A percentile compares a stretch with the other conserved stretches of the same genome.
These are phyloP conservation scores for Atopsyche davidsoni DNA, from an alignment of 1,140 invertebrate species.

Conservation along the genomic window DNA sequence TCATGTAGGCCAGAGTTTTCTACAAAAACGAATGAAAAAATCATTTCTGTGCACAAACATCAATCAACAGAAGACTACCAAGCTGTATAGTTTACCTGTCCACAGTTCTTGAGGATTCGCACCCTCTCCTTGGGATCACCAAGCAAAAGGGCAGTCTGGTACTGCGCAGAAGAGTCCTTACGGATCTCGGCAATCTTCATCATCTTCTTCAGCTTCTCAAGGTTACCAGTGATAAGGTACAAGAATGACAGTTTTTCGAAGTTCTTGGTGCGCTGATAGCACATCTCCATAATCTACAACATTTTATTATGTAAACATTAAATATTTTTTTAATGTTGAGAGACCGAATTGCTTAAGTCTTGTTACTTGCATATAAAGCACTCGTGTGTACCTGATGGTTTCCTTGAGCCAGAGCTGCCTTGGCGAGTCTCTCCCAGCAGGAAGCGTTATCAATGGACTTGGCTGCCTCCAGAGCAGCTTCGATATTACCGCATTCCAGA, in stretches of 20 bases:
- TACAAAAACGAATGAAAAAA: conserved; percentile 39
- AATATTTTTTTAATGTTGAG: too few species aligned
- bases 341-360: too few species aligned
- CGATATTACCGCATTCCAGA: conserved; percentile 97
- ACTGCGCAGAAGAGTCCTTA: conserved; percentile 94
- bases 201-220: conserved; percentile 98
- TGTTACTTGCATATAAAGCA: too few species aligned
- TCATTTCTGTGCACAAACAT: not conserved
- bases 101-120: conserved; percentile 78
- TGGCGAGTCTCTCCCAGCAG: conserved; percentile 95
- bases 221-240: conserved; percentile 96
- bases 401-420: conserved; percentile 89
- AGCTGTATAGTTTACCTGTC: conserved; percentile 38
- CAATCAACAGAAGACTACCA: not conserved
- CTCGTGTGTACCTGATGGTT: conserved; percentile 78
- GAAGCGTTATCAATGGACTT: conserved; percentile 87
- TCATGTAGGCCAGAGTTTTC: conserved; percentile 83
- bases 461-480: conserved; percentile 90
- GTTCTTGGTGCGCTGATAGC: conserved; percentile 98
- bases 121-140: conserved; percentile 91
- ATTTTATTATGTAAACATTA: too few species aligned
- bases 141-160: conserved; percentile 86
- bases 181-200: conserved; percentile 97
- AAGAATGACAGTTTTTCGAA: conserved; percentile 98
- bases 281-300: conserved; percentile 89